These are phyloP conservation scores for Dasysyrphus tricinctus DNA, from an alignment of 2,888 invertebrate genomes.

Conservation along the genomic window DNA sequence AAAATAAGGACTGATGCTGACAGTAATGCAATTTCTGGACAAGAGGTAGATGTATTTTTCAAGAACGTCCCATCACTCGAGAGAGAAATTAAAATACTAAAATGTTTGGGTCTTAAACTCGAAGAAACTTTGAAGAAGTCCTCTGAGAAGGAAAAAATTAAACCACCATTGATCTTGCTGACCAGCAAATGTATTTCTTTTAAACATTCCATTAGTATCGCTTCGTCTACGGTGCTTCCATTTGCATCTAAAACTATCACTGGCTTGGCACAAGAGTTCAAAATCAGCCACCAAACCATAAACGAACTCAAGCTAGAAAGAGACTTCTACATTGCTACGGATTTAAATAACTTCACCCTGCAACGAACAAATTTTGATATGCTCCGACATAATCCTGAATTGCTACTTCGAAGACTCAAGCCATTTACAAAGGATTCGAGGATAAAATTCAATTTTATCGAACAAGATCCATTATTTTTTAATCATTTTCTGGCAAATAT, in stretches of 20 bases:
- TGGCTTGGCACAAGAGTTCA: constrained; percentile 78
- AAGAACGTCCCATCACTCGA: constrained; percentile 80
- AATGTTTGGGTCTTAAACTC: constrained; percentile 78
- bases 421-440: constrained; percentile 67
- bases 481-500: constrained; percentile 77
- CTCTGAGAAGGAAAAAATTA: not conserved
- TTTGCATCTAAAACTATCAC: constrained; percentile 28
- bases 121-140: constrained; percentile 77
- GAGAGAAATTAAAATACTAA: constrained; percentile 79
- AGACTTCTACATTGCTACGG: constrained; percentile 78
- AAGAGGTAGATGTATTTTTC: constrained; percentile 78
- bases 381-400: constrained; percentile 78
- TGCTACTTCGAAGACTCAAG: constrained; percentile 78
- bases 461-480: constrained; percentile 81
- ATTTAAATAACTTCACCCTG: constrained; percentile 74
- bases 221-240: not conserved
- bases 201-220: not conserved
- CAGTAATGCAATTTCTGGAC: not conserved
- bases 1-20: not conserved
- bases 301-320: constrained; percentile 79
- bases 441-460: constrained; percentile 79
- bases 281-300: constrained; percentile 79
- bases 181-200: not conserved
- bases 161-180: not conserved
- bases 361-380: constrained; percentile 79